These are phyloP conservation scores for Hymenochirus boettgeri DNA, from an alignment of 2,113 vertebrate species.

Conservation along the genomic window DNA sequence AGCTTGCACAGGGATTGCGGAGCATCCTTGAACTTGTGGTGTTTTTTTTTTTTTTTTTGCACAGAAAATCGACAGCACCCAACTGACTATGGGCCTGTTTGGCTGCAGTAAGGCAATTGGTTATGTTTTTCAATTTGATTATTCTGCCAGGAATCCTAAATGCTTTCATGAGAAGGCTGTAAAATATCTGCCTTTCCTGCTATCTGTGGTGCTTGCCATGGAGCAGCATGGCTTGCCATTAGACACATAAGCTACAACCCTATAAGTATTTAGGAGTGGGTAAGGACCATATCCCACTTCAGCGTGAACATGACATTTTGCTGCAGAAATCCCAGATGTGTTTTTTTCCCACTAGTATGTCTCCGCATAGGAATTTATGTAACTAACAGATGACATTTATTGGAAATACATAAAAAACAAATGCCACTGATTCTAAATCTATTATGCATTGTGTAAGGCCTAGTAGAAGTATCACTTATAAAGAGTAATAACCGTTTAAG, in stretches of 20 bases:
- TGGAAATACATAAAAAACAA: neutral
- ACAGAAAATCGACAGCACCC: slow-evolving; percentile 12
- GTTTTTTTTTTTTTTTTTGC: neutral
- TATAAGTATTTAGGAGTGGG: slow-evolving; percentile 56
- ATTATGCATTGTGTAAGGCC: no score
- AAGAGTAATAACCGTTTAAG: no score
- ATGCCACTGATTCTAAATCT: neutral
- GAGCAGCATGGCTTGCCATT: slow-evolving; percentile 44
- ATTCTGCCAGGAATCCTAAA: slow-evolving; percentile 18
- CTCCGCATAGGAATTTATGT: neutral
- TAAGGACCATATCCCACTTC: slow-evolving; percentile 49
- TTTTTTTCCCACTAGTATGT: neutral
- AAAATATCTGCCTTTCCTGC: slow-evolving; percentile 17
- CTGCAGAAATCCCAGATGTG: neutral
- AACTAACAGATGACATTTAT: neutral
- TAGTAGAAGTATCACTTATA: no score
- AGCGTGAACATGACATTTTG: neutral
- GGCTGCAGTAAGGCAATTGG: no score
- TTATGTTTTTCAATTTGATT: neutral
- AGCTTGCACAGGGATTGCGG: slow-evolving; percentile 48
- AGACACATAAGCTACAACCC: slow-evolving; percentile 54
- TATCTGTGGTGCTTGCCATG: slow-evolving; percentile 16
- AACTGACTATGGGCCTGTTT: neutral
- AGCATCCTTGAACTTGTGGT: slow-evolving; percentile 36
- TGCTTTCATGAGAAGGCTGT: slow-evolving; percentile 21